Conservation (phyloP, 2,797 vertebrate genomes). For the Antrozous pallidus region DNA sequence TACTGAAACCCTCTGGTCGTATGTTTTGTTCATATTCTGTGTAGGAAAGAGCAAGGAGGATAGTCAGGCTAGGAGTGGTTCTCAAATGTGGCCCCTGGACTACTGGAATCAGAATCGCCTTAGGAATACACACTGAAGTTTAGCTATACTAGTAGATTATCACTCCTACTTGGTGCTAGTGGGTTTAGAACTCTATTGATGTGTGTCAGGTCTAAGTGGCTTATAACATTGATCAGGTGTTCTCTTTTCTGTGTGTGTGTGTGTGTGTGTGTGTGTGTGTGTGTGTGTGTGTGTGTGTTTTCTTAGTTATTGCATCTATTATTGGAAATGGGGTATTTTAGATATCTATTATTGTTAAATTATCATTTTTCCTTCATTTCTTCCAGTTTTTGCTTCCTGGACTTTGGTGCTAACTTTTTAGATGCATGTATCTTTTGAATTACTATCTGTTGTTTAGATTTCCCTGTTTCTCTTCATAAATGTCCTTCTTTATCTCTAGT, state of each 20-base stretch:
- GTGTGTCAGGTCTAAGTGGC: not conserved
- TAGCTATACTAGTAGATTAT: not conserved
- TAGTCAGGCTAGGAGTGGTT: not conserved
- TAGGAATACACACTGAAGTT: not conserved
- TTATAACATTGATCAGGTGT: not conserved
- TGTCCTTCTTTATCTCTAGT: not conserved
- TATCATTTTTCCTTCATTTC: not conserved
- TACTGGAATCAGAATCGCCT: not conserved
- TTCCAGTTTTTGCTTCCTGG: not conserved
- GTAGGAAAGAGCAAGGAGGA: not conserved
- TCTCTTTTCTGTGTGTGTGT: not conserved
- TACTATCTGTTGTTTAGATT: not conserved
- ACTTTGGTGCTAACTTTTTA: not conserved
- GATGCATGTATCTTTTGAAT: not conserved
- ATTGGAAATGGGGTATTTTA: not conserved
- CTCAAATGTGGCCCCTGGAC: not conserved
- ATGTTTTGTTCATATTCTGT: not conserved
- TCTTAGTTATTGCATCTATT: not conserved
- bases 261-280: too few relatives aligned
- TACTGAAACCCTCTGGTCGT: not conserved
- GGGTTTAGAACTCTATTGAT: not conserved
- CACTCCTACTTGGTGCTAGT: too few relatives aligned
- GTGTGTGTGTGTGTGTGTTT: too few relatives aligned
- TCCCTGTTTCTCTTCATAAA: not conserved
- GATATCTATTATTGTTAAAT: not conserved